Evolutionary conservation across 2,888 invertebrate species (phyloP).

Genomic region (Temnothorax rugatulus): DNA sequence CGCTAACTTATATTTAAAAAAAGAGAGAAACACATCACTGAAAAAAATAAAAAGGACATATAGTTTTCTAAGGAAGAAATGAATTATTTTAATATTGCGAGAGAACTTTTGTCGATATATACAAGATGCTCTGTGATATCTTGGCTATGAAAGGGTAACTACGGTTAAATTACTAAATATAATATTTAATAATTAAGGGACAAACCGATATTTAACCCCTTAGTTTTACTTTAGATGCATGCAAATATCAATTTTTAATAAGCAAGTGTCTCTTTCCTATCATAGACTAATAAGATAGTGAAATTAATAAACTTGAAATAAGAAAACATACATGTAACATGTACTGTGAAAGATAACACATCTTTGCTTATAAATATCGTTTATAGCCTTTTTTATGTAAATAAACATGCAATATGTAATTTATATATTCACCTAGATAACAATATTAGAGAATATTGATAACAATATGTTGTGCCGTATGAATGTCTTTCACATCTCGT

Average conservation of each 20-base stretch:
- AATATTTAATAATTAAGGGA: conserved; percentile 18
- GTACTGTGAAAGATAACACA: not conserved
- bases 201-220: conserved; percentile 34
- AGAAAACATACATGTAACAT: not conserved
- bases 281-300: not conserved
- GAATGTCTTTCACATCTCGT: conserved; percentile 19
- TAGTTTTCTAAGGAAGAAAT: conserved; percentile 69
- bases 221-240: conserved; percentile 47
- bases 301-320: conserved; percentile 25
- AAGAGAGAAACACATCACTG: not conserved
- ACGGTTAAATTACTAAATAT: conserved; percentile 22
- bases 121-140: conserved; percentile 73
- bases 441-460: conserved; percentile 5
- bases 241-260: conserved; percentile 48
- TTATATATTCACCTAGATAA: not conserved
- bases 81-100: conserved; percentile 72
- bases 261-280: conserved; percentile 13
- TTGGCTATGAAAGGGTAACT: conserved; percentile 72
- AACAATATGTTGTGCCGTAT: not conserved
- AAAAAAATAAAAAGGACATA: conserved; percentile 38
- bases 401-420: not conserved
- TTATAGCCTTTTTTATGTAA: conserved; percentile 13
- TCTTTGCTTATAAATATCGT: not conserved
- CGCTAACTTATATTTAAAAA: conserved; percentile 27
- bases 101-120: conserved; percentile 65